Evolutionary conservation across 2,797 vertebrate species (phyloP).

Genomic region (Myripristis jacobus): DNA sequence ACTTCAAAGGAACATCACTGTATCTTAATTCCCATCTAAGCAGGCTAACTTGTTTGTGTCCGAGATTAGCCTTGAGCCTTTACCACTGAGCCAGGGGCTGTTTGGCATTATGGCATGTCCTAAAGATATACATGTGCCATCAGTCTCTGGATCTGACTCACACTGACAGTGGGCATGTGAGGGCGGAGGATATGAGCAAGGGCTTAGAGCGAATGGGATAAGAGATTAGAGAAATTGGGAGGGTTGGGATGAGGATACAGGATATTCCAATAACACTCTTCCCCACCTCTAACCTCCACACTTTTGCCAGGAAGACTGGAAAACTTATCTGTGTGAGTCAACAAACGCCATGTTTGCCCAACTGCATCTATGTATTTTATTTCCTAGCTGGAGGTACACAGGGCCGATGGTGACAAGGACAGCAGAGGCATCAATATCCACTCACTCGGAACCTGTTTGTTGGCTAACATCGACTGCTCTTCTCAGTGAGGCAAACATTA

Average conservation of each 20-base stretch:
- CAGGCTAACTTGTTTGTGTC: slow-evolving; percentile 47
- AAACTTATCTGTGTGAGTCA: slow-evolving; percentile 55
- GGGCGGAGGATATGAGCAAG: slow-evolving; percentile 30
- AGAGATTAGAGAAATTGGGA: slow-evolving; percentile 60
- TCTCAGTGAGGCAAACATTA: slow-evolving; percentile 14
- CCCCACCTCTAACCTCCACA: slow-evolving; percentile 11
- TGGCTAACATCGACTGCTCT: slow-evolving; percentile 8
- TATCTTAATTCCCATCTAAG: slow-evolving; percentile 71
- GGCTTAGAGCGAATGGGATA: slow-evolving; percentile 53
- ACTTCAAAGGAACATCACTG: slow-evolving; percentile 32
- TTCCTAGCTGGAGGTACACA: slow-evolving; percentile 32
- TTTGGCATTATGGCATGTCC: slow-evolving; percentile 3
- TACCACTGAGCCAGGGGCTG: slow-evolving; percentile 1
- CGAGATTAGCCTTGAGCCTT: slow-evolving; percentile 52
- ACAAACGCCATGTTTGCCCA: slow-evolving; percentile 51
- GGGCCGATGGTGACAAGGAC: slow-evolving; percentile 31
- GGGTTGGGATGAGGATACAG: slow-evolving; percentile 40
- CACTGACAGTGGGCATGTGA: slow-evolving; percentile 26
- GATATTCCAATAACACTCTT: slow-evolving; percentile 47
- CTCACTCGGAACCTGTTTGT: slow-evolving; percentile 17
- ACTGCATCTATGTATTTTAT: slow-evolving; percentile 49
- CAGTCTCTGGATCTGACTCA: slow-evolving; percentile 49
- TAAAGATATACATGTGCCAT: slow-evolving; percentile 29
- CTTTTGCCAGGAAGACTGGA: slow-evolving; percentile 45
- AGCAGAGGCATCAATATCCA: slow-evolving; percentile 20